Percentiles rank a stretch among this genome's conserved stretches.
phyloP scores from a whole-genome alignment of 2,113 vertebrate genomes.

The cat (Felis catus) region DNA sequence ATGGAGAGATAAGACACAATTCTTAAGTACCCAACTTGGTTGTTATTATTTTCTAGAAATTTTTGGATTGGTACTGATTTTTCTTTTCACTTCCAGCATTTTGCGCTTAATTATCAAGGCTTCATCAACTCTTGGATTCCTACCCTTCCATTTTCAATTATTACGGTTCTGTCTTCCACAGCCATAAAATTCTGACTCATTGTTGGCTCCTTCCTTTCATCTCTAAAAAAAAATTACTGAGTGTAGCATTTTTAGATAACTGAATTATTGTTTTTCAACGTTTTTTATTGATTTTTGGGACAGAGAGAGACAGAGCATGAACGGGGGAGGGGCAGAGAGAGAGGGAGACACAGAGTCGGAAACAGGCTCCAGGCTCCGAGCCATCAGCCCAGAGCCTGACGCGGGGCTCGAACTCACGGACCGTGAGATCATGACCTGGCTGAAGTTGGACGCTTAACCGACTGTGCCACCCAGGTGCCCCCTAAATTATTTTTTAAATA shows the following conservation, averaged over 20 bases:
- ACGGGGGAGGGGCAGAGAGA: too few relatives aligned
- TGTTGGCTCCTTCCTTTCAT: neutral
- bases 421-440: too few relatives aligned
- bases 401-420: too few relatives aligned
- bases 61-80: neutral
- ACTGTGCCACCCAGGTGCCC: too few relatives aligned
- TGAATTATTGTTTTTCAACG: neutral
- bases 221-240: neutral
- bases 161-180: neutral
- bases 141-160: neutral
- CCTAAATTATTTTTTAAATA: neutral
- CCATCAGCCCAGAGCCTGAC: too few relatives aligned
- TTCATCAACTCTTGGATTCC: neutral
- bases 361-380: too few relatives aligned
- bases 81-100: neutral
- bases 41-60: slow-evolving; percentile 42
- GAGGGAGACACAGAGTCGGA: too few relatives aligned
- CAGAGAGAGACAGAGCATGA: too few relatives aligned
- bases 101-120: neutral
- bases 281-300: too few relatives aligned
- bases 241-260: neutral
- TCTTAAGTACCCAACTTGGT: neutral
- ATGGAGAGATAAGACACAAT: slow-evolving; percentile 53
- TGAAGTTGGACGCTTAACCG: too few relatives aligned
- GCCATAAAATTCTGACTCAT: neutral